These are phyloP conservation scores for Phoeniculus purpureus DNA, from an alignment of 2,797 vertebrate species.

Conservation along the genomic window DNA sequence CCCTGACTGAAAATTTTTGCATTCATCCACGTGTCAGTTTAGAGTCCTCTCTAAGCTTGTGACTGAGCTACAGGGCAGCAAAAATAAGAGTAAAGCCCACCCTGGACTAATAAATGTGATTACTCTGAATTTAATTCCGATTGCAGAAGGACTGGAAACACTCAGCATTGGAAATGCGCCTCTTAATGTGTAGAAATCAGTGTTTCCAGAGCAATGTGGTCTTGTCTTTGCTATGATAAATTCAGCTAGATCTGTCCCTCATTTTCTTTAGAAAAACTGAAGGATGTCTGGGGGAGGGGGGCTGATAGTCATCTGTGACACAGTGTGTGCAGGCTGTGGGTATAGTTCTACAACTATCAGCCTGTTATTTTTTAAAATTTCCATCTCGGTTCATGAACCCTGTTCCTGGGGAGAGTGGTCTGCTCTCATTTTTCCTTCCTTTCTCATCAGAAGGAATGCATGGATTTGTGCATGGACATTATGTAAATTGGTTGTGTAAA, in stretches of 20 bases:
- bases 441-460: slow-evolving; percentile 29
- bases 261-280: background rate
- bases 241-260: background rate
- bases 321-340: background rate
- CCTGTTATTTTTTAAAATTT: background rate
- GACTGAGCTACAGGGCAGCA: background rate
- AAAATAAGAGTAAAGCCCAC: background rate
- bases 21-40: background rate
- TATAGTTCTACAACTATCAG: background rate
- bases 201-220: background rate
- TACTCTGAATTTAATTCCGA: background rate
- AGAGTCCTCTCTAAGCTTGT: background rate
- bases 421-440: background rate
- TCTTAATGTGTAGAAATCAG: rapidly evolving
- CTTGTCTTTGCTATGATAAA: background rate
- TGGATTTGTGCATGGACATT: slow-evolving; percentile 30
- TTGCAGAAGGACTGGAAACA: background rate
- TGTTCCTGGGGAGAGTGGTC: background rate
- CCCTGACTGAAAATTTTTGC: background rate
- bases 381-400: background rate
- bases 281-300: background rate
- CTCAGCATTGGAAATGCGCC: background rate
- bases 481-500: slow-evolving; percentile 56
- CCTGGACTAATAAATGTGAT: background rate
- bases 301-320: background rate